Evolutionary conservation across 2,113 vertebrate genomes (phyloP), one percentile per base, ranked within the genome.

Genomic region (Tachysurus fulvidraco): DNA sequence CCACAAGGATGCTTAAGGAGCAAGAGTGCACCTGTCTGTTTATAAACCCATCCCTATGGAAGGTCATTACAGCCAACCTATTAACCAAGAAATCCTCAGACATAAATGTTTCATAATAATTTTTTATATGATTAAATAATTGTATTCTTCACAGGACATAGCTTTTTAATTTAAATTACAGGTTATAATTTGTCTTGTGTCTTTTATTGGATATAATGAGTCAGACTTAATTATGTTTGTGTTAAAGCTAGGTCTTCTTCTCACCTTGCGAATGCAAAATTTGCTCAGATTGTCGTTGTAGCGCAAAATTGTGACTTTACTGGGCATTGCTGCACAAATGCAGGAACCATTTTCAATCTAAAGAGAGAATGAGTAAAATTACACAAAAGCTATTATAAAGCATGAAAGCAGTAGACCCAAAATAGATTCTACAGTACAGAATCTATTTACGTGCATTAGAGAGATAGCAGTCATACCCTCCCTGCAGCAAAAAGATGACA

Each of bases 261-360:
- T 92, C 90, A 97, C 98, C 95, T 99, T 99, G 86, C 98, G 95
- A 89, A 99, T 99, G 92, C 97, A 99, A 93, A 97, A 99, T 89
- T 98, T 99, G 96, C 95, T 97, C 88, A 99, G 96, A 91, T 96
- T 97, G 89, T 99, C 98, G 0, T 99, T 99, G 94, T 99, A 99
- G 41, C 98, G 95, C 79, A 99, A 95, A 81, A 99, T 95, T 16
- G 97, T 96, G 36, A 99, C 97, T 94, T 99, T 99, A 89, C 88
- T 99, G 0, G 98, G 96, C 97, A 97, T 98, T 12, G 98, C 98
- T 5, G 98, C 98, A 74, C 98, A 99, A 91, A 99, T 99, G 91
- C 97, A 99, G 0, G 97, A 95, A n/a, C 94, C 94, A 0, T 96
- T 98, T 92, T 99, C 98, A 21, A 99, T 97, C 98, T 99, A 94